Base-by-base conservation (phyloP, 2,888 invertebrate genomes). In the Ophraella communa region DNA sequence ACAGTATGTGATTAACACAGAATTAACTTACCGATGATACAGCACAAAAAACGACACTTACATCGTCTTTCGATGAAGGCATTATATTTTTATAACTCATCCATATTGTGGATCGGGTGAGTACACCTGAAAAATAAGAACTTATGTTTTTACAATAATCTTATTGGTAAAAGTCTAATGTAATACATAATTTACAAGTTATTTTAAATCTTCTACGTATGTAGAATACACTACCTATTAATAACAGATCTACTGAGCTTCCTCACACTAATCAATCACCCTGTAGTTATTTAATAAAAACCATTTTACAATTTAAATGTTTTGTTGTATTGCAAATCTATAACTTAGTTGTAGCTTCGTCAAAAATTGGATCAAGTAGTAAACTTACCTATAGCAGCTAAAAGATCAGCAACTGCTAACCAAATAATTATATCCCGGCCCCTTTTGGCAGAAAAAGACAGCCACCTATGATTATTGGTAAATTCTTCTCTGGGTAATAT, bases 361-460 rank as follows among this genome's bases (percentile, higher is more conserved):
- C 2, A 30, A 11, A 30, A 30, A 30, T 8, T 1, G 2, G 3
- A 17, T 17, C 4, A 14, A 39, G 14, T 30, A 18, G n/a, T 10
- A 10, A 39, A 30, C 70, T 82, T 84, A 92, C 93, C 93, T 77
- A 90, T 79, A 47, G 93, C 89, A 61, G 93, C 93, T 67, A 93
- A 80, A 30, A 93, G 84, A 83, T 94, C 93, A 39, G 93, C 91
- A 49, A 91, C 82, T 4, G 93, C 92, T 60, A 94, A 83, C 91
- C 93, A 93, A 58, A 90, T 84, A 65, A 93, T 90, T 66, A 93
- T 92, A 72, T 85, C 85, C 67, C 90, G 84, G 24, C 91, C 90
- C 72, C 91, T 84, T 14, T 85, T 84, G n/a, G 88, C 84, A 39
- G 87, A 86, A 68, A 85, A 85, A 24, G 85, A 85, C 58, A 86